Evolutionary conservation across 2,888 invertebrate genomes (phyloP).

Genomic region (Ophraella communa): DNA sequence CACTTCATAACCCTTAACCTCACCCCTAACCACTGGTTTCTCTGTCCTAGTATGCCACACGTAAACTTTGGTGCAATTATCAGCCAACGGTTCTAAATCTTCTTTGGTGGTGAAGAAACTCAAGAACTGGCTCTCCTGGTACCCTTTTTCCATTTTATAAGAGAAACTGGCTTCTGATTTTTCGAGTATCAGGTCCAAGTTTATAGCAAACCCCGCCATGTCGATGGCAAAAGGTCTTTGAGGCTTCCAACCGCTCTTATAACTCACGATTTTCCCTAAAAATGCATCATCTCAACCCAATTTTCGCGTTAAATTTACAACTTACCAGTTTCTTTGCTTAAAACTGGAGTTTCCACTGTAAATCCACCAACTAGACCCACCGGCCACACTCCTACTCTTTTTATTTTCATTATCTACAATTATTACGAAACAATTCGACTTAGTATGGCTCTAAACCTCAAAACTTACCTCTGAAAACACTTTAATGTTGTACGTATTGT

Average conservation of each 20-base stretch:
- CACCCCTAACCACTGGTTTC: constrained; percentile 77
- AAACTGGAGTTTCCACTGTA: constrained; percentile 87
- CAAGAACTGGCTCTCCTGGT: constrained; percentile 86
- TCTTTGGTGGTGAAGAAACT: constrained; percentile 73
- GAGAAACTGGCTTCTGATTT: constrained; percentile 80
- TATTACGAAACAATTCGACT: constrained; percentile 26
- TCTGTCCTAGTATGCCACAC: constrained; percentile 99
- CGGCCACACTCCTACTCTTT: constrained; percentile 90
- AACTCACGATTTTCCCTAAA: constrained; percentile 66
- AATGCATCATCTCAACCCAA: constrained; percentile 1
- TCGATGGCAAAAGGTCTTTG: constrained; percentile 94
- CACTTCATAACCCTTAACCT: constrained; percentile 62
- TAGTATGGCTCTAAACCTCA: too few relatives aligned
- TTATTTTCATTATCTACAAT: constrained; percentile 79
- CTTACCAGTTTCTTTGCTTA: constrained; percentile 59
- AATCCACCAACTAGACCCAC: constrained; percentile 96
- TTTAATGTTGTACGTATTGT: constrained; percentile 90
- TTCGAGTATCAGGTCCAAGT: constrained; percentile 74
- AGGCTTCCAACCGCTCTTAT: constrained; percentile 84
- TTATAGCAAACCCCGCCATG: constrained; percentile 97
- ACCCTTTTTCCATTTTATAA: constrained; percentile 85
- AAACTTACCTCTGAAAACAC: constrained; percentile 82
- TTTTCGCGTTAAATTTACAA: neutral
- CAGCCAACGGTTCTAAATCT: constrained; percentile 89
- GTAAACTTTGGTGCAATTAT: constrained; percentile 90